A percentile compares a stretch with the other conserved stretches of the same genome.
These are phyloP conservation scores for Agraylea sexmaculata DNA, from an alignment of 1,140 invertebrate genomes.

Conservation along the genomic window DNA sequence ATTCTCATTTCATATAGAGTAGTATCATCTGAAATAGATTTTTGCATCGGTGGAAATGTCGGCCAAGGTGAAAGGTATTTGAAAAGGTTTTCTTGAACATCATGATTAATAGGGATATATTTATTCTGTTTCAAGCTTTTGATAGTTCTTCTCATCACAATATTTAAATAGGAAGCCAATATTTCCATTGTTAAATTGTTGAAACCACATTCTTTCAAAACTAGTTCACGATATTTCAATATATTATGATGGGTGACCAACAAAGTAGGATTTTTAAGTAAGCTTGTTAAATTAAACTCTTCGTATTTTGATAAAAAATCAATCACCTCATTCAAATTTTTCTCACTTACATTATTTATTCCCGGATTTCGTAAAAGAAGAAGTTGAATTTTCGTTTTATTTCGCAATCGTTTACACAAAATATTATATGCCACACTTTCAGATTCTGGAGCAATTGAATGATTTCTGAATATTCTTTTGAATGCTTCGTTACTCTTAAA, in stretches of 20 bases:
- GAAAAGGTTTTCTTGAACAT: slow-evolving; percentile 34
- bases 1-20: slow-evolving; percentile 31
- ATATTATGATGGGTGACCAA: slow-evolving; percentile 30
- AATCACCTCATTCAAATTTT: too few species aligned
- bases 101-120: slow-evolving; percentile 24
- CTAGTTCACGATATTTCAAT: slow-evolving; percentile 27
- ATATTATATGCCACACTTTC: too few species aligned
- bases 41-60: slow-evolving; percentile 29
- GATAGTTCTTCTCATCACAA: slow-evolving; percentile 29
- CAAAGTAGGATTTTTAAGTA: slow-evolving; percentile 26
- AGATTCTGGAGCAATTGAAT: too few species aligned
- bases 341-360: too few species aligned
- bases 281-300: too few species aligned
- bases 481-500: too few species aligned
- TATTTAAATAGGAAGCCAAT: slow-evolving; percentile 26
- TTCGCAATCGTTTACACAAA: too few species aligned
- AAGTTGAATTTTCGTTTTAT: too few species aligned
- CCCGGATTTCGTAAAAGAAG: too few species aligned
- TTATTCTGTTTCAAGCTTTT: slow-evolving; percentile 27
- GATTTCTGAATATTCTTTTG: too few species aligned
- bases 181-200: slow-evolving; percentile 22
- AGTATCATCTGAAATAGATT: slow-evolving; percentile 24
- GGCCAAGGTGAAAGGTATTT: slow-evolving; percentile 30
- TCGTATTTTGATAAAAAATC: too few species aligned
- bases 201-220: slow-evolving; percentile 33